phyloP scores from a whole-genome alignment of 2,797 vertebrate genomes.

The Botia almorhae region DNA sequence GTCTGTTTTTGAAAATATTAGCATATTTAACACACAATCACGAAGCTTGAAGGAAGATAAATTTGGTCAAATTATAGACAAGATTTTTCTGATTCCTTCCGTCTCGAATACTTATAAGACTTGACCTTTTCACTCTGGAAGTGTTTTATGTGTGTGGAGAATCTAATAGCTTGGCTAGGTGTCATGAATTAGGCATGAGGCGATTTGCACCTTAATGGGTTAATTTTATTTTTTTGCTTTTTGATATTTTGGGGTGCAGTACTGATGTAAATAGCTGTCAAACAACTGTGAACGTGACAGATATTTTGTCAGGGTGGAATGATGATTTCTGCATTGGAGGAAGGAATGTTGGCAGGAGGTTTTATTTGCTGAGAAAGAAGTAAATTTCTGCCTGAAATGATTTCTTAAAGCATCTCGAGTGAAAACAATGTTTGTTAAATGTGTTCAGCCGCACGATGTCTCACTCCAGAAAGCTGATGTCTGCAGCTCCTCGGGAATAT shows the following conservation, averaged over 20 bases:
- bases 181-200: conserved; percentile 46
- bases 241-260: conserved; percentile 59
- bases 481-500: conserved; percentile 15
- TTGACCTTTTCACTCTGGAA: background rate
- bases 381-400: conserved; percentile 54
- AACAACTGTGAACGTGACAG: conserved; percentile 66
- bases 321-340: conserved; percentile 73
- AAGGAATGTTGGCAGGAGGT: conserved; percentile 76
- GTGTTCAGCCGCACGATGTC: background rate
- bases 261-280: conserved; percentile 51
- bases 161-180: background rate
- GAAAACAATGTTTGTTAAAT: background rate
- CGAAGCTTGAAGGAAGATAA: background rate
- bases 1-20: background rate
- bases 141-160: conserved; percentile 43
- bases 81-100: background rate
- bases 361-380: conserved; percentile 71
- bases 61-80: background rate
- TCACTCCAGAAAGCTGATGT: background rate
- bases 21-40: background rate
- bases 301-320: conserved; percentile 76
- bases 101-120: too few species aligned
- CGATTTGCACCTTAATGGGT: conserved; percentile 72
- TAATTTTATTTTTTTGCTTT: conserved; percentile 43
- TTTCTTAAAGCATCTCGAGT: conserved; percentile 18